phyloP scores from a whole-genome alignment of 2,113 vertebrate species.

The Rhabdomys dilectus region DNA sequence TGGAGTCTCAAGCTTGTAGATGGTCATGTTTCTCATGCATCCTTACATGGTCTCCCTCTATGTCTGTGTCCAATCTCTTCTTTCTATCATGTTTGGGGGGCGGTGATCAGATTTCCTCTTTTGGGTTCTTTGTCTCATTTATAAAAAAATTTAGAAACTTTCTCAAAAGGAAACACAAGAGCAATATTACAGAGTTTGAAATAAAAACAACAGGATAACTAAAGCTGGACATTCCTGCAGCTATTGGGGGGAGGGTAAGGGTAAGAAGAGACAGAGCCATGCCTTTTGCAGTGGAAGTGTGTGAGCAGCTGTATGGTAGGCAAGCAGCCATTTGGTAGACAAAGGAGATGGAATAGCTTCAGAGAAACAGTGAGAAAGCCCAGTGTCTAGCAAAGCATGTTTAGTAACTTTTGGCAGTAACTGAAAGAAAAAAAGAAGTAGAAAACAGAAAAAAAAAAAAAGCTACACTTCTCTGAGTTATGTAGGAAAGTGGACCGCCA shows the following conservation, averaged over 20 bases:
- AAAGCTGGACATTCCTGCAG: neutral
- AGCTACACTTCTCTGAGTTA: neutral
- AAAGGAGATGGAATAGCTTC: neutral
- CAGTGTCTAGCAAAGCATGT: too few relatives aligned
- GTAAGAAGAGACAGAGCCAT: neutral
- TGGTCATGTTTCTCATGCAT: neutral
- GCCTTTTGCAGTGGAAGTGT: neutral
- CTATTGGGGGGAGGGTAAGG: neutral
- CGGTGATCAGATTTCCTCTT: neutral
- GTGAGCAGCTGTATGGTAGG: neutral
- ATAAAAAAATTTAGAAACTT: neutral
- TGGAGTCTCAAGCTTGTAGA: neutral
- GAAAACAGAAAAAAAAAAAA: neutral
- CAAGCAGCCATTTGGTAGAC: neutral
- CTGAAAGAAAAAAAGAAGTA: neutral
- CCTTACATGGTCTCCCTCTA: neutral
- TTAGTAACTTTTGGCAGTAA: neutral
- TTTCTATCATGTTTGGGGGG: neutral
- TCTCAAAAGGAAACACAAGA: neutral
- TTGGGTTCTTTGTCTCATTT: neutral
- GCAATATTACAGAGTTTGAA: neutral
- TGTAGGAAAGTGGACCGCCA: neutral
- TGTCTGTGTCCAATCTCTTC: neutral
- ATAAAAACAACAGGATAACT: neutral
- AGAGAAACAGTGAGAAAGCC: neutral